Conservation (phyloP, 2,888 invertebrate genomes). For the Campoplex capitator region DNA sequence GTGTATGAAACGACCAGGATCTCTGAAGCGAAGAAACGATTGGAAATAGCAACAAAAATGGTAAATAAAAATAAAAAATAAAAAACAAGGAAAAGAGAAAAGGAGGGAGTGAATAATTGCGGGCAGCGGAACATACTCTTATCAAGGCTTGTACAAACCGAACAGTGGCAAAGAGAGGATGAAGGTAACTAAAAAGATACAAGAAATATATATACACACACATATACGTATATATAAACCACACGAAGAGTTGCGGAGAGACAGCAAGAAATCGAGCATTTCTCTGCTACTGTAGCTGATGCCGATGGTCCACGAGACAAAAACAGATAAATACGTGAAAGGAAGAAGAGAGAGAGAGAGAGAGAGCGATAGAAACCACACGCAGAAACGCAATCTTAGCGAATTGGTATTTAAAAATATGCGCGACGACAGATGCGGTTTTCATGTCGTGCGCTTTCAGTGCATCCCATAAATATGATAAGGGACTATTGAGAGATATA, state of each 20-base stretch:
- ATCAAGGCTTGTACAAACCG: conserved; percentile 38
- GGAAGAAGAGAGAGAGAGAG: conserved; percentile 10
- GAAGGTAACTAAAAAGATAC: neutral
- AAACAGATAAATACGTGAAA: conserved; percentile 27
- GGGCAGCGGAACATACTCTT: conserved; percentile 54
- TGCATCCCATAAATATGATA: conserved; percentile 82
- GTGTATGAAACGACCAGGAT: conserved; percentile 15
- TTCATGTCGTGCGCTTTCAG: conserved; percentile 80
- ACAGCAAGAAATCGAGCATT: conserved; percentile 51
- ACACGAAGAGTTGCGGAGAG: conserved; percentile 18
- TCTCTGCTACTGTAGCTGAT: conserved; percentile 59
- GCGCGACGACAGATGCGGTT: conserved; percentile 80
- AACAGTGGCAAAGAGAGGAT: conserved; percentile 19
- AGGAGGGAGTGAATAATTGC: conserved; percentile 61
- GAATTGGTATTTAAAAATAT: conserved; percentile 83
- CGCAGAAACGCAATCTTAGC: conserved; percentile 45
- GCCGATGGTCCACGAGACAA: conserved; percentile 30
- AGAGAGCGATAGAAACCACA: conserved; percentile 7
- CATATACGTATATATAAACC: neutral
- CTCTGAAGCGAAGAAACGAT: neutral
- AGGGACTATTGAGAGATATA: conserved; percentile 79
- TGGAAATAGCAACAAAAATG: neutral
- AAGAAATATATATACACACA: neutral
- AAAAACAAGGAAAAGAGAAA: neutral
- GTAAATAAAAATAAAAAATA: conserved; percentile 13